Conservation (phyloP, 1,140 invertebrate genomes). For the Drosophila suzukii region DNA sequence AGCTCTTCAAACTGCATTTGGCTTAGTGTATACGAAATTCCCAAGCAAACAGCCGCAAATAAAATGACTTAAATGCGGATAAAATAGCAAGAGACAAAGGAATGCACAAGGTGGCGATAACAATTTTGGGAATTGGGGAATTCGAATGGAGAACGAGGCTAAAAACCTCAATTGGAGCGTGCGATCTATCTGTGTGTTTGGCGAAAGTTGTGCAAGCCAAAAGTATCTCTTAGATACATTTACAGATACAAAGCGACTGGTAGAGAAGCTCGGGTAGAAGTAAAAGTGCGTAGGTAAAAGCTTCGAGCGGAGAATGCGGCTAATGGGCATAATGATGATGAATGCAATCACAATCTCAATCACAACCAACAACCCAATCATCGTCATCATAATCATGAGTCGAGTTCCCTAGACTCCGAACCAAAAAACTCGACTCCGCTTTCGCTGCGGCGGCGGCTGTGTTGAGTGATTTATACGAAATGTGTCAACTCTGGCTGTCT, state of each 20-base stretch:
- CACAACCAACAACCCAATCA: constrained; percentile 46
- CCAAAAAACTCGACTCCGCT: constrained; percentile 43
- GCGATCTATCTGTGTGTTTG: constrained; percentile 56
- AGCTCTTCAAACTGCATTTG: background rate
- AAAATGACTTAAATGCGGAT: constrained; percentile 46
- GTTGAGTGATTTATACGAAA: constrained; percentile 70
- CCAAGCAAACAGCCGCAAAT: constrained; percentile 20
- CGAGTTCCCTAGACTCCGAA: constrained; percentile 27
- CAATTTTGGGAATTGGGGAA: constrained; percentile 44
- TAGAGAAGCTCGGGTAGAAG: constrained; percentile 27
- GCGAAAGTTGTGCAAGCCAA: constrained; percentile 63
- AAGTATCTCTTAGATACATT: constrained; percentile 14
- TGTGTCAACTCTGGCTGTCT: constrained; percentile 47
- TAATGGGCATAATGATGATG: constrained; percentile 73
- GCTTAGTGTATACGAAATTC: constrained; percentile 1
- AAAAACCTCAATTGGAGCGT: constrained; percentile 70
- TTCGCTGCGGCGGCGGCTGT: constrained; percentile 41
- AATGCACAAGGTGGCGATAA: constrained; percentile 42
- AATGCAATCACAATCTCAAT: constrained; percentile 72
- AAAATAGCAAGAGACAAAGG: constrained; percentile 37
- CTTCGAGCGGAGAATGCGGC: constrained; percentile 52
- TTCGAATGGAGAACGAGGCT: constrained; percentile 30
- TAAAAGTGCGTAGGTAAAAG: constrained; percentile 81
- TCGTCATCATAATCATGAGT: constrained; percentile 28
- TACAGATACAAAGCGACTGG: background rate